Conservation (phyloP, 2,888 invertebrate genomes). For the Hyalella azteca region DNA sequence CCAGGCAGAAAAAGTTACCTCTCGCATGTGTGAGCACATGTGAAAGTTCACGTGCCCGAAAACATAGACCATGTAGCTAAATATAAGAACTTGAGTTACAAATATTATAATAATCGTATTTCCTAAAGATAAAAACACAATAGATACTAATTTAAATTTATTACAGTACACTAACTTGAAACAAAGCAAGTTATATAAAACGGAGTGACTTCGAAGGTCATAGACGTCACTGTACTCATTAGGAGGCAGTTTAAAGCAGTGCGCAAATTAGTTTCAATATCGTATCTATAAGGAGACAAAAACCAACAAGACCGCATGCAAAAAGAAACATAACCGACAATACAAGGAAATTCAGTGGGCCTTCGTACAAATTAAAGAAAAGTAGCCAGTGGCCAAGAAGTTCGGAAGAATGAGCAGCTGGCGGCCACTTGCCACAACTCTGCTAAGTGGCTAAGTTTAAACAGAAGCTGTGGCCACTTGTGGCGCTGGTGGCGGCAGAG, state of each 20-base stretch:
- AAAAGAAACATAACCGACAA: not conserved
- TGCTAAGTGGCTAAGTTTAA: conserved; percentile 13
- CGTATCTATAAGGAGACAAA: not conserved
- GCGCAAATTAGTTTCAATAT: not conserved
- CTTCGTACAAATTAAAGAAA: not conserved
- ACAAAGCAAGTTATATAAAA: too few species aligned
- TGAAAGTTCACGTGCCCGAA: not conserved
- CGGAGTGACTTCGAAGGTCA: too few species aligned
- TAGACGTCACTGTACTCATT: not conserved
- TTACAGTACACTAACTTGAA: too few species aligned
- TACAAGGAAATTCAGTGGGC: not conserved
- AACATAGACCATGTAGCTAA: not conserved
- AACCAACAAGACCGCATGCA: not conserved
- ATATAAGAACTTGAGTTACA: not conserved
- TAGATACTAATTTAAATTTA: too few species aligned
- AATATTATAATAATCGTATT: not conserved
- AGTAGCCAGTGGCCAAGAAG: not conserved
- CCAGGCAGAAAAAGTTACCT: not conserved
- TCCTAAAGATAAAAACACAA: too few species aligned
- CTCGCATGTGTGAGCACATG: not conserved
- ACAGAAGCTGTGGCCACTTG: not conserved
- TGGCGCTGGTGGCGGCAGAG: not conserved
- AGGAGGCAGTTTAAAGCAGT: not conserved
- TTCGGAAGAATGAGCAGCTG: not conserved
- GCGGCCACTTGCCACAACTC: not conserved